A percentile compares a stretch with the other conserved stretches of the same genome.
These are phyloP conservation scores for Druon quercuslanigerum DNA, from an alignment of 1,140 invertebrate species.

Conservation along the genomic window DNA sequence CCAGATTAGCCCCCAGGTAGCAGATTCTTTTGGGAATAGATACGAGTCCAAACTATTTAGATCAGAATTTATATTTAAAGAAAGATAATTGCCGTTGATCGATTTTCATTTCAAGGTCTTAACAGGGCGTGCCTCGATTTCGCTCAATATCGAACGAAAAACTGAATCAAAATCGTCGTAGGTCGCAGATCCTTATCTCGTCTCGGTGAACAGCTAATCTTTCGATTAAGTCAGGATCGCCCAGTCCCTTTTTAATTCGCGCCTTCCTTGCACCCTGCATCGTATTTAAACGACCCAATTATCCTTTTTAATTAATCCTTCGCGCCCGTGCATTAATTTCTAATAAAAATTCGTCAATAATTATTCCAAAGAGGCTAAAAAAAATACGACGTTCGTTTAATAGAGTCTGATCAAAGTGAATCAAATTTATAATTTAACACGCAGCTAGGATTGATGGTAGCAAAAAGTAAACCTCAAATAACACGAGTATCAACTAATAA, in stretches of 20 bases:
- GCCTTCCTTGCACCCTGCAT: not conserved
- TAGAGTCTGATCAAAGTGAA: no score
- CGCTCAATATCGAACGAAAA: not conserved
- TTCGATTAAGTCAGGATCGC: constrained; percentile 4
- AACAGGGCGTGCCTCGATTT: not conserved
- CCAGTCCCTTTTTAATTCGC: not conserved
- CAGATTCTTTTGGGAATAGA: not conserved
- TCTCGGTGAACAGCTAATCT: not conserved
- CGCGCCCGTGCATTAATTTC: no score
- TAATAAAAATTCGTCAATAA: no score
- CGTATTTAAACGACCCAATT: no score
- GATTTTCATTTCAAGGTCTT: not conserved
- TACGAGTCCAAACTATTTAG: no score
- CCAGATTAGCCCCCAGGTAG: not conserved
- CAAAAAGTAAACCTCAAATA: not conserved
- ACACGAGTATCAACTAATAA: constrained; percentile 38
- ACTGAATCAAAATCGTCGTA: constrained; percentile 1
- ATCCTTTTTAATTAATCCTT: no score
- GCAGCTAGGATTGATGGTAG: not conserved
- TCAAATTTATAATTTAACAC: no score
- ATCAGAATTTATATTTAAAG: no score
- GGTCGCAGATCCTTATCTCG: not conserved
- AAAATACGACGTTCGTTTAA: no score
- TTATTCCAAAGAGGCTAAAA: no score
- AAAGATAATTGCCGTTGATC: no score